phyloP scores from a whole-genome alignment of 2,113 vertebrate species.

The Monarcha castaneiventris region DNA sequence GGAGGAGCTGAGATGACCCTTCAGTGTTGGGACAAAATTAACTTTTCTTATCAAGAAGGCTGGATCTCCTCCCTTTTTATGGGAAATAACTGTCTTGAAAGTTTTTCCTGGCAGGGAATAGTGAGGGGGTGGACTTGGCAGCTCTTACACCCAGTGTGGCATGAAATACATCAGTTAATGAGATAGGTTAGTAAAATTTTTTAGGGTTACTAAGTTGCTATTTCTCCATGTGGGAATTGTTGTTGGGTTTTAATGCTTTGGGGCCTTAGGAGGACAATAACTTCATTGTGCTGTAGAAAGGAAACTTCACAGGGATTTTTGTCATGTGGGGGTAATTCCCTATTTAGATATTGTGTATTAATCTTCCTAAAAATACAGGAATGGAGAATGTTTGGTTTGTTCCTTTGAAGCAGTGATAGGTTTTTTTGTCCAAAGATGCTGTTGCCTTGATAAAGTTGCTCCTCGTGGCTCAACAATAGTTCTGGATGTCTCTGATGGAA shows the following conservation, averaged over 20 bases:
- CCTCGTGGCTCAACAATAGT: neutral
- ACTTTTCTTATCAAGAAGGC: neutral
- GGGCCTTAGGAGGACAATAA: neutral
- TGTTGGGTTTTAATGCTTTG: neutral
- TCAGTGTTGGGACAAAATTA: neutral
- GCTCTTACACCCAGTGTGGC: neutral
- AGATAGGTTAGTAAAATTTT: neutral
- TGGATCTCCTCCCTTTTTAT: neutral
- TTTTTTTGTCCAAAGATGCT: neutral
- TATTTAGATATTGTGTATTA: neutral
- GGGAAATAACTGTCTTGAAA: neutral
- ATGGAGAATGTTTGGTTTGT: neutral
- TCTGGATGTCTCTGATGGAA: neutral
- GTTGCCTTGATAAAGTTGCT: neutral
- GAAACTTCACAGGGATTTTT: neutral
- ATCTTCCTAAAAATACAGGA: neutral
- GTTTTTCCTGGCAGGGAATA: neutral
- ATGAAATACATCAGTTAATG: neutral
- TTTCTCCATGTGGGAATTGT: neutral
- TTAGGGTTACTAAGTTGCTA: neutral
- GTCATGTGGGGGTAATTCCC: neutral
- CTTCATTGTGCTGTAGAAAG: neutral
- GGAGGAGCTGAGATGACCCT: neutral
- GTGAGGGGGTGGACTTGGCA: neutral
- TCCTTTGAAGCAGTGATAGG: neutral